Base-by-base conservation (phyloP, 2,797 vertebrate genomes). In the Bucorvus abyssinicus region DNA sequence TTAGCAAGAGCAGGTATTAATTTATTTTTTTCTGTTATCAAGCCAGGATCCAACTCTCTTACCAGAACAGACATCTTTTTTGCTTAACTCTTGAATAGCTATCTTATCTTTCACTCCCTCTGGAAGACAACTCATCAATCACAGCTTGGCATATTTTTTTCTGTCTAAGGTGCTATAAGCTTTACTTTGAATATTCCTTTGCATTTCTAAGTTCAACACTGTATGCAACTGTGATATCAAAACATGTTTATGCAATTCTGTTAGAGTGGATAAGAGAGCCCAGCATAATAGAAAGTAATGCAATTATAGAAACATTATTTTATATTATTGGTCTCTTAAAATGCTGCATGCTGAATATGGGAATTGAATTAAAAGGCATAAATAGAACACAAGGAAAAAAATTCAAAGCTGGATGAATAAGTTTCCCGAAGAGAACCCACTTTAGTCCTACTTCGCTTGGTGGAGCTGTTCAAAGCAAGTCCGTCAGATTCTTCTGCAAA, bases 361-460 rank as follows among this genome's bases (percentile, higher is more conserved):
- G 64, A 97, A 97, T 86, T 93, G 27, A 94, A 94, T 97, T 91
- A 95, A 96, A 96, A 87, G 32, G 24, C 70, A 84, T 90, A 95
- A 96, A 91, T 67, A 96, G 84, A 92, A 93, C 11, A 52, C 40
- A 92, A 84, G 32, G 2, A 76, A 59, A 78, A 89, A 93, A 84
- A 81, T 18, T 74, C 68, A 90, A 63, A 57, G 23, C 47, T 3
- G 1, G 36, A 10, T 85, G 60, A 90, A 84, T 53, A 84, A 64
- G 23, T 49, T 88, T 87, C 34, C 44, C 29, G 26, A 79, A 30
- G 10, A 92, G 22, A 70, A 83, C 59, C 4, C 71, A 53, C 10
- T 65, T 94, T 38, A 57, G 19, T 44, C 32, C 73, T 52, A 59
- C 61, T 78, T 40, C 45, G 52, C 16, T 57, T 56, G 47, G 14